A percentile compares a stretch with the other conserved stretches of the same genome.
These are phyloP conservation scores for Chionodraco myersi DNA, from an alignment of 2,113 vertebrate genomes.

Conservation along the genomic window DNA sequence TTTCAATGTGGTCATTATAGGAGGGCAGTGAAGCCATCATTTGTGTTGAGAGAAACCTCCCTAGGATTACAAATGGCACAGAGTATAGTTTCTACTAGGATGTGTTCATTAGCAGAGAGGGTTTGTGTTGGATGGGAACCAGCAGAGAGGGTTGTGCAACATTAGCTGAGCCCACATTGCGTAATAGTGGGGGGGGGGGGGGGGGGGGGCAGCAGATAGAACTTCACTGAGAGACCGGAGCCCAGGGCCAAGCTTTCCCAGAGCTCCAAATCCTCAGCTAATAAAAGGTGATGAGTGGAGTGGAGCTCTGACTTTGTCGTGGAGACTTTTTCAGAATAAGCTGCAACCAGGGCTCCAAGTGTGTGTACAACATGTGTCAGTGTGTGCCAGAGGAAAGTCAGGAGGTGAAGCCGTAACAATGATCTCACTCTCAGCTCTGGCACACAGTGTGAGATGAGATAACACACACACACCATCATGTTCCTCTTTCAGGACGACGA, in stretches of 20 bases:
- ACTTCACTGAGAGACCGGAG: too few species aligned
- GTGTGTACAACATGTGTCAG: neutral
- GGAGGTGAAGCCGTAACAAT: conserved; percentile 16
- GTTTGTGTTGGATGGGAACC: conserved; percentile 70
- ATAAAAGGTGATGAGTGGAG: conserved; percentile 54
- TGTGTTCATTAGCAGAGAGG: conserved; percentile 69
- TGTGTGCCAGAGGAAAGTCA: neutral
- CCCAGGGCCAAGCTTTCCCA: neutral
- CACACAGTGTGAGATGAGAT: conserved; percentile 46
- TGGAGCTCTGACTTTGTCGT: conserved; percentile 17
- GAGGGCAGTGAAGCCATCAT: neutral
- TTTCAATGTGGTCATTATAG: conserved; percentile 23
- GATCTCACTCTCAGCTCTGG: conserved; percentile 46
- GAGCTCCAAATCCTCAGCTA: conserved; percentile 34
- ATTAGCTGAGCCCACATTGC: conserved; percentile 47
- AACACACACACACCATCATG: conserved; percentile 30
- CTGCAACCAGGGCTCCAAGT: neutral
- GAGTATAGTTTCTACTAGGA: conserved; percentile 39
- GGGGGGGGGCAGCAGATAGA: conserved; percentile 36
- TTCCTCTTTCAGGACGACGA: conserved; percentile 28
- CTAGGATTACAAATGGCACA: conserved; percentile 48
- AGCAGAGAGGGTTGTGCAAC: conserved; percentile 61
- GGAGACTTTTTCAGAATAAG: conserved; percentile 14
- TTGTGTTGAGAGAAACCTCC: conserved; percentile 34
- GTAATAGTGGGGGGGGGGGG: conserved; percentile 42